Base-by-base conservation (phyloP, 2,888 invertebrate genomes). In the Phyto melanocephala region DNA sequence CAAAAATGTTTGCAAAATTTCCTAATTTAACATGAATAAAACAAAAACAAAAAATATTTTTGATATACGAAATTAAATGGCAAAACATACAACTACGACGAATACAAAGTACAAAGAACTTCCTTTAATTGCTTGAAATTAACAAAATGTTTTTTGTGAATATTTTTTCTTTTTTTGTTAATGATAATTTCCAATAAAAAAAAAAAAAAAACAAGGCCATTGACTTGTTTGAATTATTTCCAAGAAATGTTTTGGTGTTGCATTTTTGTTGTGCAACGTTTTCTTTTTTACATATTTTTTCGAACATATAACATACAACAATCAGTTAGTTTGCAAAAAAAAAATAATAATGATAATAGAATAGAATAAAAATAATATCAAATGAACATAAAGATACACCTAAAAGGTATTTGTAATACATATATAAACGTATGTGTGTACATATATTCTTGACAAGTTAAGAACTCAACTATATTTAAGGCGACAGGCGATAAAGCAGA, bases 81-180 rank as follows among this genome's bases (percentile, higher is more conserved):
- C 22, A 45, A 65, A 58, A 45, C 40, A 28, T 40, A 60, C 50
- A 6, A 45, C 11, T 24, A 37, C 35, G 20, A 47, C 47, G 28
- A 56, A n/a, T 40, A 28, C 3, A 28, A 40, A 78, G 47, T 47
- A 74, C 62, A 78, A 82, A 79, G 79, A 79, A 65, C 78, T 75
- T 79, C 79, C 81, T 79, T 79, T 81, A 81, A 78, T 78, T 79
- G 70, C 22, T 37, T 10, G 6, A 60, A 82, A 75, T 65, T 74
- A 56, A 70, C 35, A 81, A 76, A 70, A 70, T 52, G 6, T 60
- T 72, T 42, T 24, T 79, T 60, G 35, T 33, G 47, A 13, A 56
- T 56, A 56, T 37, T 2, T 28, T 56, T 54, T 54, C 28, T 28
- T 40, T 58, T 47, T 52, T 60, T 58, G 42, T 72, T 52, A 33